Conservation (phyloP, 2,888 invertebrate genomes). For the Chorisops tibialis region DNA sequence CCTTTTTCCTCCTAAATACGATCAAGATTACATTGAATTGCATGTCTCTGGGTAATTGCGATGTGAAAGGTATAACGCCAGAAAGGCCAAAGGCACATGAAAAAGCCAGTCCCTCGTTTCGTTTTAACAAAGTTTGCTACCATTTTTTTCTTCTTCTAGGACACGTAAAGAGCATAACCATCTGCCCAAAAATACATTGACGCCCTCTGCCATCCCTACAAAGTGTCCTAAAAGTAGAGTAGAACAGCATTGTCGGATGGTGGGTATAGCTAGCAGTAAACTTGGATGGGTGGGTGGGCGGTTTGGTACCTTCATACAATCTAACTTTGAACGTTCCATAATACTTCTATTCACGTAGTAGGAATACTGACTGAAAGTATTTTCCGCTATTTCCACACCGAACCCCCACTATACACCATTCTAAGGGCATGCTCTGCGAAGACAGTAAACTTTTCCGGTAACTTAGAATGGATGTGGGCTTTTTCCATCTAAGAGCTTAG, state of each 20-base stretch:
- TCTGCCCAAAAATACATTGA: slow-evolving; percentile 32
- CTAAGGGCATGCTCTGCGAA: slow-evolving; percentile 9
- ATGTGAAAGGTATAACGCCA: slow-evolving; percentile 25
- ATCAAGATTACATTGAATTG: slow-evolving; percentile 33
- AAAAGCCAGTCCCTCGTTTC: slow-evolving; percentile 14
- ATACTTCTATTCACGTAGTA: slow-evolving; percentile 10
- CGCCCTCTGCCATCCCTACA: slow-evolving; percentile 21
- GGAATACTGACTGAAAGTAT: not conserved
- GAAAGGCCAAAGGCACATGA: slow-evolving; percentile 23
- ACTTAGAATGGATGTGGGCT: slow-evolving; percentile 5
- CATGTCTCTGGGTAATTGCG: slow-evolving; percentile 33
- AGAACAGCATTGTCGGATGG: not conserved
- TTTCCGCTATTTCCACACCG: slow-evolving; percentile 11
- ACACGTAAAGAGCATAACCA: slow-evolving; percentile 34
- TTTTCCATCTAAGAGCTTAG: slow-evolving; percentile 17
- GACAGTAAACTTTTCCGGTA: slow-evolving; percentile 19
- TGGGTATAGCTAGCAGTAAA: slow-evolving; percentile 6
- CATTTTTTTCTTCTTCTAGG: slow-evolving; percentile 30
- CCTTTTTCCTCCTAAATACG: slow-evolving; percentile 27
- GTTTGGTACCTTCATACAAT: slow-evolving; percentile 7
- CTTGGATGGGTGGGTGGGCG: not conserved
- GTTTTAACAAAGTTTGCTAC: slow-evolving; percentile 25
- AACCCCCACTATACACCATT: slow-evolving; percentile 14
- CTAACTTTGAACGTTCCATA: slow-evolving; percentile 17
- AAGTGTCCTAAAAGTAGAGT: slow-evolving; percentile 15